Evolutionary conservation across 2,113 vertebrate genomes (phyloP).

Genomic region (Callaeas wilsoni): DNA sequence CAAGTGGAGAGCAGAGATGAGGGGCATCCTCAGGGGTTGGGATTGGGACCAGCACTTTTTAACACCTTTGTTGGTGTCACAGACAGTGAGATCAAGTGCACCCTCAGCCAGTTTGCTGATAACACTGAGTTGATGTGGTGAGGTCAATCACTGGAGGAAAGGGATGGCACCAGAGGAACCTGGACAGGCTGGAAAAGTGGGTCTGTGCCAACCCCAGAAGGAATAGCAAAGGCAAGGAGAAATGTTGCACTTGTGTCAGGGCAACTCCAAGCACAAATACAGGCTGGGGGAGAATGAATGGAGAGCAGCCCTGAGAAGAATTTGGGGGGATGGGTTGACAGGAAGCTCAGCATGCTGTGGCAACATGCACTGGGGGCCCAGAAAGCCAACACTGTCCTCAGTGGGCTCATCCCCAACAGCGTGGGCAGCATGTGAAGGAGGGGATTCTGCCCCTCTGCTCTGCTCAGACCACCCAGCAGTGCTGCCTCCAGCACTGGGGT

Average conservation of each 20-base stretch:
- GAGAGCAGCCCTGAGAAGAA: background rate
- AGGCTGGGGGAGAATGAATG: background rate
- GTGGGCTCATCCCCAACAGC: background rate
- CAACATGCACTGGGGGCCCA: background rate
- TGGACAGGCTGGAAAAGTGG: background rate
- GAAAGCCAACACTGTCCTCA: background rate
- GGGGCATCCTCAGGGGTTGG: background rate
- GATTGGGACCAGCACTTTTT: background rate
- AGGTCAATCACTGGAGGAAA: fast-evolving
- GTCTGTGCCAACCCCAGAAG: background rate
- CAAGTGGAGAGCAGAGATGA: background rate
- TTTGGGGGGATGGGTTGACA: background rate
- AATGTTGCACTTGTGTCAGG: background rate
- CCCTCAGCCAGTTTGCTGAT: background rate
- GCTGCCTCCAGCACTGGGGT: background rate
- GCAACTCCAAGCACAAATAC: background rate
- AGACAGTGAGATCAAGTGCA: background rate
- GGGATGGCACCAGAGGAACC: background rate
- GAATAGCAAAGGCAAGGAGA: background rate
- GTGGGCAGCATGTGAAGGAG: background rate
- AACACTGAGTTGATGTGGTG: background rate
- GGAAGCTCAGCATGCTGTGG: background rate
- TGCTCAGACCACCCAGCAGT: background rate
- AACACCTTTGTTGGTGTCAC: background rate
- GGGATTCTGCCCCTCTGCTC: background rate